These are phyloP conservation scores for Hiodon alosoides DNA, from an alignment of 2,113 vertebrate species.

Conservation along the genomic window DNA sequence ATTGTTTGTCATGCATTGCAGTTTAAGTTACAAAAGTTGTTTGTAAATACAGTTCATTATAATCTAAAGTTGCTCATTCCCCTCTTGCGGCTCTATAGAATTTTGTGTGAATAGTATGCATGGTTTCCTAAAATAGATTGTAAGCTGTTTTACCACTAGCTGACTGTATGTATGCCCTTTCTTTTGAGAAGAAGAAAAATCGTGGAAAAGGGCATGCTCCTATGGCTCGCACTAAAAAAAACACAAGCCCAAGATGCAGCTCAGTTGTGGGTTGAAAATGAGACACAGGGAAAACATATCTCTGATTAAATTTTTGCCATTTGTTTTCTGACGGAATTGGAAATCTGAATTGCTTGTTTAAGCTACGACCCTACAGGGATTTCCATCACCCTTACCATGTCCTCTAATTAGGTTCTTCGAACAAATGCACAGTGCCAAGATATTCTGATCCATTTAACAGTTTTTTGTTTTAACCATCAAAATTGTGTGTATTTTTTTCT, in stretches of 20 bases:
- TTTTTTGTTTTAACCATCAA: too few relatives aligned
- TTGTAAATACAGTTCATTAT: too few relatives aligned
- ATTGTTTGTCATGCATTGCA: not conserved
- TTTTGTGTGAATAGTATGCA: not conserved
- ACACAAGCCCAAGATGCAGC: not conserved
- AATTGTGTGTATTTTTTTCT: too few relatives aligned
- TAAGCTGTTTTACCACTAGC: not conserved
- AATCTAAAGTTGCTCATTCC: too few relatives aligned
- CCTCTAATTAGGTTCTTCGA: too few relatives aligned
- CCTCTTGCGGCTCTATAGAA: not conserved
- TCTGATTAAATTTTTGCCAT: constrained; percentile 12
- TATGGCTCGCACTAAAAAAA: not conserved
- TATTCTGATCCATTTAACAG: too few relatives aligned
- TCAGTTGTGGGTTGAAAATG: constrained; percentile 6
- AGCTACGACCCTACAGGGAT: constrained; percentile 7
- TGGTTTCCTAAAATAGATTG: constrained; percentile 2
- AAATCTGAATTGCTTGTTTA: not conserved
- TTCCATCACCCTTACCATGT: not conserved
- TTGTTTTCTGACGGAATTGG: constrained; percentile 7
- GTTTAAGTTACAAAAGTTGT: not conserved
- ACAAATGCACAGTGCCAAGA: too few relatives aligned
- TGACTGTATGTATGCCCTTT: not conserved
- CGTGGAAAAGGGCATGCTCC: not conserved
- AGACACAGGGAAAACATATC: not conserved
- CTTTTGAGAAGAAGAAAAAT: not conserved